Base-by-base conservation (phyloP, 1,140 invertebrate genomes). In the Andricus grossulariae region DNA sequence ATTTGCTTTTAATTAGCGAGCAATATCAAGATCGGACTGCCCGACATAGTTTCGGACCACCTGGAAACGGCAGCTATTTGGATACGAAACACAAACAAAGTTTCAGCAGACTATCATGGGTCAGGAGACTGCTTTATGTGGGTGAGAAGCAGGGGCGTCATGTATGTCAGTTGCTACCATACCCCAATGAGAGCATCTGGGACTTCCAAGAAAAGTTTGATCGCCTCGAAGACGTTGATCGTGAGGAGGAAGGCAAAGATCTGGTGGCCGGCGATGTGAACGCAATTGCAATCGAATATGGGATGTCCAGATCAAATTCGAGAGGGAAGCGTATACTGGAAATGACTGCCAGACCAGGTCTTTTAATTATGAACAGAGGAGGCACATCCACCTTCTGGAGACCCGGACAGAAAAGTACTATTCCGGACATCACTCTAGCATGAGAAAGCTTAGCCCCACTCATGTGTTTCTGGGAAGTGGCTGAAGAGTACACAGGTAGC, bases 251-350 rank as follows among this genome's bases (percentile, higher is more conserved):
- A 32, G 73, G 50, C 5, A 54, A 74, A 5, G 18, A 77, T 0
- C 8, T 82, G 5, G 60, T 86, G 1, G 80, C 66, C 1, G 82
- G 83, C 4, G 81, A 85, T 21, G 79, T 84, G 13, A 86, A 83
- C 66, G 80, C 79, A 3, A 82, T 49, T 49, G 79, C 82, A 1
- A 15, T 74, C 1, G 82, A 84, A 18, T 85, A 81, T 81, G 81
- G 85, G 3, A 82, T 78, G 77, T 0, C 72, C 2, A 6, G 18
- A 4, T 21, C 81, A 0, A 71, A 84, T 66, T 74, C 73, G 8
- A 81, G 77, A 75, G 83, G 82, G 0, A 39, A 21, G 19, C 57
- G 73, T 13, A 50, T 87, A 13, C 13, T 80, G 39, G 76, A 86
- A 15, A 80, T 83, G 80, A 76, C 79, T 0, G 75, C 75, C 16